Evolutionary conservation across 2,888 invertebrate genomes (phyloP).

Genomic region (Melipona beecheii): DNA sequence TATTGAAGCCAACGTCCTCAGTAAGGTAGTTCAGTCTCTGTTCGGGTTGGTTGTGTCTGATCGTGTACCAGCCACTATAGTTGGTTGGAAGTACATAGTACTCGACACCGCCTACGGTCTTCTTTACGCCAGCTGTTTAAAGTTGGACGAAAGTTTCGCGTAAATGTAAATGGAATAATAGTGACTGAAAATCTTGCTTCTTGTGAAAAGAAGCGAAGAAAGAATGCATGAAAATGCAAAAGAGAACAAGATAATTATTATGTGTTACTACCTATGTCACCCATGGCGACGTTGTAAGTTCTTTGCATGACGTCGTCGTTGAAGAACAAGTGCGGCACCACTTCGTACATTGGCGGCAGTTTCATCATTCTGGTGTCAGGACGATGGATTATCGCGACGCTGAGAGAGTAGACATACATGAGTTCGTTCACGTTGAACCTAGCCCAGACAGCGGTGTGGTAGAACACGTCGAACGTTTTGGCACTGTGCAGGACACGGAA

Average conservation of each 20-base stretch:
- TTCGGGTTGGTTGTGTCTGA: conserved; percentile 85
- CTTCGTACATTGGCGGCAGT: conserved; percentile 89
- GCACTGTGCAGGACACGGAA: conserved; percentile 87
- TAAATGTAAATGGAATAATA: neutral
- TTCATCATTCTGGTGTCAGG: conserved; percentile 86
- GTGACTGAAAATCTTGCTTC: no score
- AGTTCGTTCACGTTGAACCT: conserved; percentile 87
- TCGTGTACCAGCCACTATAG: conserved; percentile 84
- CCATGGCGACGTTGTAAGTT: conserved; percentile 72
- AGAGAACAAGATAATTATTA: neutral
- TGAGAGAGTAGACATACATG: conserved; percentile 87
- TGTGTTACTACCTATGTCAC: conserved; percentile 64
- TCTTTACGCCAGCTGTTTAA: conserved; percentile 50
- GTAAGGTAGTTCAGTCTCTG: conserved; percentile 88
- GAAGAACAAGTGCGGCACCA: conserved; percentile 88
- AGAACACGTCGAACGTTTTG: conserved; percentile 87
- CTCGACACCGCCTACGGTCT: conserved; percentile 74
- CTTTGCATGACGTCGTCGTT: conserved; percentile 86
- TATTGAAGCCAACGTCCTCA: conserved; percentile 89
- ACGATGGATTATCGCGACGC: conserved; percentile 87
- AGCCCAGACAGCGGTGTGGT: conserved; percentile 86
- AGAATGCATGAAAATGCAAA: neutral
- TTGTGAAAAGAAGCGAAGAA: no score
- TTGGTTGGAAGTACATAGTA: conserved; percentile 87
- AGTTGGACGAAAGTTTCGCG: neutral